These are phyloP conservation scores for Eremobia ochroleuca DNA, from an alignment of 2,888 invertebrate species.

Conservation along the genomic window DNA sequence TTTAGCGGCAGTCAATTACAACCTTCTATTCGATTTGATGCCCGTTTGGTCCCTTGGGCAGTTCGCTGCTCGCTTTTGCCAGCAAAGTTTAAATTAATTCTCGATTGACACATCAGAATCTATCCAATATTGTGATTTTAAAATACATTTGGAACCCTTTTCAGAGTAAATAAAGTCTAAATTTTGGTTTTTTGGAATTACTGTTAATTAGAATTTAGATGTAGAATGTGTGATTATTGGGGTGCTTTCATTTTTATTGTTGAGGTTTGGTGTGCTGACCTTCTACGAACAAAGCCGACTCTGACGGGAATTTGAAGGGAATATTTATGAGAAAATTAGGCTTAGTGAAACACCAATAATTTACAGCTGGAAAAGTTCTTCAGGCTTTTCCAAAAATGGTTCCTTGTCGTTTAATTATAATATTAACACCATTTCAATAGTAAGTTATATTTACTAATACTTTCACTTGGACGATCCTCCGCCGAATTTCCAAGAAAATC, in stretches of 20 bases:
- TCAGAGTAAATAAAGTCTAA: constrained; percentile 72
- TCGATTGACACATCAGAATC: constrained; percentile 87
- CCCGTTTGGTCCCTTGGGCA: constrained; percentile 85
- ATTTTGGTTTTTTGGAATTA: constrained; percentile 55
- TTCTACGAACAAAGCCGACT: background rate
- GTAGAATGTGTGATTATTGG: constrained; percentile 45
- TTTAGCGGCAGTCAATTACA: constrained; percentile 86
- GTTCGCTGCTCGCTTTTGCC: constrained; percentile 84
- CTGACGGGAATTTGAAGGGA: background rate
- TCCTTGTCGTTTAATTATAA: background rate
- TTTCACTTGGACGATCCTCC: background rate
- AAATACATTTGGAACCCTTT: constrained; percentile 78
- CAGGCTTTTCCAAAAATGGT: background rate
- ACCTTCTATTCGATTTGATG: constrained; percentile 89
- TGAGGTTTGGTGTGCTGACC: background rate
- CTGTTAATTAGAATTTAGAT: constrained; percentile 51
- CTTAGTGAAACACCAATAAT: background rate
- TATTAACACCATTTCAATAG: background rate
- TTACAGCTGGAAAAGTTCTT: constrained; percentile 8
- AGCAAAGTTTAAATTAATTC: constrained; percentile 90
- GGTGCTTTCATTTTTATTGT: constrained; percentile 21
- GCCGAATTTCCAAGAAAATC: background rate
- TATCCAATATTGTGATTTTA: constrained; percentile 83
- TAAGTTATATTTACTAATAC: background rate
- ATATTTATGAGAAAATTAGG: background rate